phyloP scores from a whole-genome alignment of 1,140 invertebrate genomes.

The Conus betulinus region DNA sequence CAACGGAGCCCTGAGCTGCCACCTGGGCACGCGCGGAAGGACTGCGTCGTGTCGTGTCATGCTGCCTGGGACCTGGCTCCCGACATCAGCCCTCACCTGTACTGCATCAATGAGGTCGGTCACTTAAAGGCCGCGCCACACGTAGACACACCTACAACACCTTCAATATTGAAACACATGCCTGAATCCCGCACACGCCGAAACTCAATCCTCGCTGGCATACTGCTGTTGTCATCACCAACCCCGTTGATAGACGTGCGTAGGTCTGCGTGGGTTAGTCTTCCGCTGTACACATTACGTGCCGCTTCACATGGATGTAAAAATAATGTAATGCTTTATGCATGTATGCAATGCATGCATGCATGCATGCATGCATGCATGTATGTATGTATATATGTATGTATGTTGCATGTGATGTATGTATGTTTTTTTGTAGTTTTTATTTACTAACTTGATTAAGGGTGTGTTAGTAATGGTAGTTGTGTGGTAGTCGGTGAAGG shows the following conservation, averaged over 20 bases:
- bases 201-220: neutral
- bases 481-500: neutral
- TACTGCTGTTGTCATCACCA: too few species aligned
- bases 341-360: neutral
- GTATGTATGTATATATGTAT: neutral
- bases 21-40: neutral
- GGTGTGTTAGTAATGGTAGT: neutral
- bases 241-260: too few species aligned
- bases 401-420: neutral
- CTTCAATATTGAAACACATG: too few species aligned
- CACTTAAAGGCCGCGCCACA: too few species aligned
- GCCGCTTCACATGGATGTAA: neutral
- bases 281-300: too few species aligned
- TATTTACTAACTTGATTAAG: neutral
- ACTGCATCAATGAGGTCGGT: neutral
- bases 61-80: neutral
- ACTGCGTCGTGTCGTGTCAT: constrained; percentile 6
- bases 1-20: constrained; percentile 8
- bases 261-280: too few species aligned
- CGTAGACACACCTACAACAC: neutral
- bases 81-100: neutral
- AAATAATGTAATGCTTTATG: neutral
- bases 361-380: neutral
- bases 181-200: neutral
- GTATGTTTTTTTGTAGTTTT: neutral